phyloP scores from a whole-genome alignment of 2,888 invertebrate genomes.

The Sicus ferrugineus region DNA sequence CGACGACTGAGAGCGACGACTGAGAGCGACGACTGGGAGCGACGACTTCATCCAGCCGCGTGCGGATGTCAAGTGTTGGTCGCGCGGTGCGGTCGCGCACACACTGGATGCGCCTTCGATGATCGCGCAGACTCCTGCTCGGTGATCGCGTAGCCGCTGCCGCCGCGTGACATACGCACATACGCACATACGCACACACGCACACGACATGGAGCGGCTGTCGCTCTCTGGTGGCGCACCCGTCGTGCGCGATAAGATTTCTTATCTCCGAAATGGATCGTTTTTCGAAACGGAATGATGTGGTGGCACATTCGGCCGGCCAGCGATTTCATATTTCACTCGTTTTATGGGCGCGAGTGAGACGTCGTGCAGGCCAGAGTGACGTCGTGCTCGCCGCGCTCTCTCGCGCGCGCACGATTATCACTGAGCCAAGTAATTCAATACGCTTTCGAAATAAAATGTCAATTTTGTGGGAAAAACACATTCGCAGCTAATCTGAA shows the following conservation, averaged over 20 bases:
- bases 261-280: slow-evolving; percentile 60
- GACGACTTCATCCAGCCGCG: slow-evolving; percentile 30
- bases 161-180: slow-evolving; percentile 18
- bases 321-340: slow-evolving; percentile 60
- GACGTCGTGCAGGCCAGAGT: background rate
- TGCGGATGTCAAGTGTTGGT: slow-evolving; percentile 42
- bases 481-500: background rate
- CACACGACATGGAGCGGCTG: slow-evolving; percentile 14
- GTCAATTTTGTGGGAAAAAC: slow-evolving; percentile 43
- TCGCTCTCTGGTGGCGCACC: slow-evolving; percentile 40
- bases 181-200: background rate
- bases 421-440: slow-evolving; percentile 56
- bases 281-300: slow-evolving; percentile 61
- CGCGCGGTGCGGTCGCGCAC: background rate
- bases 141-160: slow-evolving; percentile 30
- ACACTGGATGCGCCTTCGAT: background rate
- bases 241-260: slow-evolving; percentile 46
- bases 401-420: slow-evolving; percentile 52
- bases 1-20: too few species aligned
- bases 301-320: slow-evolving; percentile 61
- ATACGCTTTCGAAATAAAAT: slow-evolving; percentile 50
- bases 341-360: slow-evolving; percentile 36
- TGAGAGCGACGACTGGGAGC: background rate
- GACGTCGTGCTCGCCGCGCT: slow-evolving; percentile 41
- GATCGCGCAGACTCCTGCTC: background rate